Conservation (phyloP, 2,797 vertebrate genomes). For the Ispidina lecontei region DNA sequence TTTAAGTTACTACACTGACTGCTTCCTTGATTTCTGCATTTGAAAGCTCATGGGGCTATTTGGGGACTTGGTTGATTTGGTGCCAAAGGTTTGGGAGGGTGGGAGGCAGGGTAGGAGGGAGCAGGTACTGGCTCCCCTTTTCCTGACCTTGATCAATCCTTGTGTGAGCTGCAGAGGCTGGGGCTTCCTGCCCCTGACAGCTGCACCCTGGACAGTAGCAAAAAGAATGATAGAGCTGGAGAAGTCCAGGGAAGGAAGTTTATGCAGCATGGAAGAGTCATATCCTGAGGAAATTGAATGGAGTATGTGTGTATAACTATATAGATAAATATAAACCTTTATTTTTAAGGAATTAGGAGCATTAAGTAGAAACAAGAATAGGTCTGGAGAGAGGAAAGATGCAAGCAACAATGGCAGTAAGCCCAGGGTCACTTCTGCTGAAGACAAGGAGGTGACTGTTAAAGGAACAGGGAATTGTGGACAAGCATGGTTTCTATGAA, state of each 20-base stretch:
- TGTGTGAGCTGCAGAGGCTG: not conserved
- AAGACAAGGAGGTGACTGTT: not conserved
- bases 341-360: conserved; percentile 40
- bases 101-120: not conserved
- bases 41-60: not conserved
- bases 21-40: not conserved
- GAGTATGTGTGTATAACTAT: conserved; percentile 24
- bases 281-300: conserved; percentile 56
- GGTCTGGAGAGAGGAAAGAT: not conserved
- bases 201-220: conserved; percentile 45
- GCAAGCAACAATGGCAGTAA: conserved; percentile 17
- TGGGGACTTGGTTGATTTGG: not conserved
- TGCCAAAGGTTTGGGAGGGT: not conserved
- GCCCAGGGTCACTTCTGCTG: not conserved
- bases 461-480: not conserved
- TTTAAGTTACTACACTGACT: not conserved
- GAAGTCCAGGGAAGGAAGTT: conserved; percentile 56
- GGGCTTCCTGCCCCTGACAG: conserved; percentile 50
- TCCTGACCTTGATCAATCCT: conserved; percentile 24
- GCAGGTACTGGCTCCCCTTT: conserved; percentile 22
- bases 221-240: conserved; percentile 41
- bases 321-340: conserved; percentile 62
- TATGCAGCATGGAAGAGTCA: conserved; percentile 41
- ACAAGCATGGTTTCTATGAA: not conserved
- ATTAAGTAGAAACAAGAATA: not conserved